Percentiles rank a stretch among this genome's conserved stretches.
These are phyloP conservation scores for Parascotia fuliginaria DNA, from an alignment of 2,888 invertebrate genomes.

Conservation along the genomic window DNA sequence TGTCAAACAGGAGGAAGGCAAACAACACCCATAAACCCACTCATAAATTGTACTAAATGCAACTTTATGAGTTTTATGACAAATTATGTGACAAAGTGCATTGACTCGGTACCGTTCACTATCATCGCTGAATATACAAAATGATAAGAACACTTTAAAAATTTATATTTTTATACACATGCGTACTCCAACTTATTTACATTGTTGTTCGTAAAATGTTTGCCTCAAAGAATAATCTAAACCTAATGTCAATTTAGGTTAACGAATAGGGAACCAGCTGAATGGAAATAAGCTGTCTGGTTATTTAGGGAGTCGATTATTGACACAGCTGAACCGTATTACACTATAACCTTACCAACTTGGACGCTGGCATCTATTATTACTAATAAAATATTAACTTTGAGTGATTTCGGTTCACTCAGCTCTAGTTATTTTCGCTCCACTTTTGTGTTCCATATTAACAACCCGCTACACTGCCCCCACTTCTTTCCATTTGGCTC, in stretches of 20 bases:
- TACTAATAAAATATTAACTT: no score
- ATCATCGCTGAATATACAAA: background rate
- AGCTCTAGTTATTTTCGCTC: background rate
- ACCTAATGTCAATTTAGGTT: background rate
- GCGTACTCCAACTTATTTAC: no score
- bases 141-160: background rate
- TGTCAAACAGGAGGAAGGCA: conserved; percentile 87
- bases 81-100: background rate
- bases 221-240: background rate
- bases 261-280: conserved; percentile 2
- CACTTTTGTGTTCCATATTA: background rate
- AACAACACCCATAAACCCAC: conserved; percentile 53
- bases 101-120: background rate
- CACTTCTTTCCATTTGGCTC: conserved; percentile 3
- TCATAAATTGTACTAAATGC: conserved; percentile 8
- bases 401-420: background rate
- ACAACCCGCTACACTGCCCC: conserved; percentile 10
- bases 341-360: no score
- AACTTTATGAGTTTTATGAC: background rate
- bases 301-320: background rate
- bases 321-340: conserved; percentile 2
- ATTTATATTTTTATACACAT: no score
- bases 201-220: background rate
- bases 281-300: background rate
- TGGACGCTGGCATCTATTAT: no score